Conservation (phyloP, 2,797 vertebrate genomes). For the Uromys caudimaculatus region DNA sequence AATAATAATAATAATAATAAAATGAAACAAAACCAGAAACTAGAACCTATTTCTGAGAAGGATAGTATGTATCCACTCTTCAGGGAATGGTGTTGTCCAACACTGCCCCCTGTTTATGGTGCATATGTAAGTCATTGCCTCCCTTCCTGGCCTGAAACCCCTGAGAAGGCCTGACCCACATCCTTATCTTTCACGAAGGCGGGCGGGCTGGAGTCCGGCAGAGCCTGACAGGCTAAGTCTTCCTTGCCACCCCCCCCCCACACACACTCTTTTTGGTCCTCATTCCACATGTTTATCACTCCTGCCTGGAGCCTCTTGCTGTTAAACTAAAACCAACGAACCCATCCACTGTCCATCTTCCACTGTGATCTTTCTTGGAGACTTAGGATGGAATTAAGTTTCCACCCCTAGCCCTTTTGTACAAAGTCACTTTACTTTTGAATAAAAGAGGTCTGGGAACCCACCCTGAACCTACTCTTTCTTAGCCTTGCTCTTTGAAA, state of each 20-base stretch:
- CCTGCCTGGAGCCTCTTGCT: background rate
- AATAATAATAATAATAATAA: background rate
- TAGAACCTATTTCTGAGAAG: background rate
- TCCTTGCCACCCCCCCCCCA: background rate
- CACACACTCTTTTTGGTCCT: background rate
- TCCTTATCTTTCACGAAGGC: background rate
- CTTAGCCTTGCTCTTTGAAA: background rate
- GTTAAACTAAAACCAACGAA: background rate
- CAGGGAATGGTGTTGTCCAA: background rate
- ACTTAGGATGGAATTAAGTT: background rate
- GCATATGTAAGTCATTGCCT: background rate
- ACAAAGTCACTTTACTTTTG: background rate
- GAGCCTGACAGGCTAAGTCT: accelerated
- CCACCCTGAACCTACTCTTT: background rate
- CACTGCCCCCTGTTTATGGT: background rate
- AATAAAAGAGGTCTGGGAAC: background rate
- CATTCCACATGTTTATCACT: background rate
- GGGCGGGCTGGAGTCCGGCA: background rate
- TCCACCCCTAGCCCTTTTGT: background rate
- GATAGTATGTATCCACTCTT: background rate
- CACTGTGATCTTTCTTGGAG: background rate
- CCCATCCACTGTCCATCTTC: background rate
- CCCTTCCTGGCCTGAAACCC: background rate
- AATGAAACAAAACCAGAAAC: background rate
- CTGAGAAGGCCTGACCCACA: background rate